Conservation (phyloP, 2,113 vertebrate species). For the Todiramphus saurophagus region DNA sequence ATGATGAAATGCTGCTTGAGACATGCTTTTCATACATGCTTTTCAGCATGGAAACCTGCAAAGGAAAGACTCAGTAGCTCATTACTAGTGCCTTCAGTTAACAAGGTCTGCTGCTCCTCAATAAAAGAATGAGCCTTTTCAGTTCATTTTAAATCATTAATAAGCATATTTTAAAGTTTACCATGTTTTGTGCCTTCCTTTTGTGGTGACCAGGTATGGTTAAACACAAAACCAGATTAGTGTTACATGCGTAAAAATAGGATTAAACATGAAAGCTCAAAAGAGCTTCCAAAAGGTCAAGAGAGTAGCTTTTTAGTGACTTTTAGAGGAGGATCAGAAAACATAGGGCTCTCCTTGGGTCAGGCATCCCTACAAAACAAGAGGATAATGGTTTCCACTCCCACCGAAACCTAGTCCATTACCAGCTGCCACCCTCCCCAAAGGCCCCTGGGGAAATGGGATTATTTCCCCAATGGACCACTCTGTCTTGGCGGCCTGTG, state of each 20-base stretch:
- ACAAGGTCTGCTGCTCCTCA: neutral
- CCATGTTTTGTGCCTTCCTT: neutral
- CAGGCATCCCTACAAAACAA: neutral
- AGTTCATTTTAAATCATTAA: neutral
- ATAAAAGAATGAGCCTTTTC: neutral
- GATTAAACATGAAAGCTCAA: neutral
- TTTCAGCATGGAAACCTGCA: neutral
- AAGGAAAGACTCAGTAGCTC: neutral
- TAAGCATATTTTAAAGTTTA: neutral
- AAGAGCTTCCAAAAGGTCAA: neutral
- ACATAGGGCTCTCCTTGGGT: neutral
- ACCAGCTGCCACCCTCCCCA: neutral
- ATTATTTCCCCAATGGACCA: neutral
- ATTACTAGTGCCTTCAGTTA: neutral
- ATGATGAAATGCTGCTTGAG: neutral
- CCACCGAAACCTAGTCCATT: neutral
- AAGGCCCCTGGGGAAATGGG: neutral
- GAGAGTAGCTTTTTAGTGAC: neutral
- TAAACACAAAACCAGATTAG: neutral
- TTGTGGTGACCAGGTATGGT: neutral
- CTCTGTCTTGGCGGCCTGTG: neutral
- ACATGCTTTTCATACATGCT: neutral
- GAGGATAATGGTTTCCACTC: neutral
- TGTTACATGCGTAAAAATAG: neutral
- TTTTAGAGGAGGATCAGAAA: neutral